A percentile compares a stretch with the other conserved stretches of the same genome.
These are phyloP conservation scores for Cynopterus brachyotis DNA, from an alignment of 2,113 vertebrate species.

Conservation along the genomic window DNA sequence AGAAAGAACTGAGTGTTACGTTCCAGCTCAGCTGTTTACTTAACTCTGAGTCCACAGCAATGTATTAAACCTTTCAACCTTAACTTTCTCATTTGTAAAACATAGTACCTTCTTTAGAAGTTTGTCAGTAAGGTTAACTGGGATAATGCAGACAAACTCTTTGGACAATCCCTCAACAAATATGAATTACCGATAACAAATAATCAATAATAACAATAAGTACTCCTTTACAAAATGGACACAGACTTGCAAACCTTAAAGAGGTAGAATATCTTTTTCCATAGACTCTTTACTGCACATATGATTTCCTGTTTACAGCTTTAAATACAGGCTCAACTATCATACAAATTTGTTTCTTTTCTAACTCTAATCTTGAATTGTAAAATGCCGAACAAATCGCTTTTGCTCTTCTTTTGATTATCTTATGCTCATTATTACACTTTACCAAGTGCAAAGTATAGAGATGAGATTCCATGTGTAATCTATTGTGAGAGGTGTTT, in stretches of 20 bases:
- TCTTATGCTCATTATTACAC: conserved; percentile 82
- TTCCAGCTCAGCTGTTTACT: not conserved
- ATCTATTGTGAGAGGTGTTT: conserved; percentile 88
- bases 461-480: conserved; percentile 84
- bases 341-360: conserved; percentile 78
- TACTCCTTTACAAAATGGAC: not conserved
- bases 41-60: not conserved
- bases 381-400: conserved; percentile 82
- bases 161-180: not conserved
- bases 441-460: conserved; percentile 82
- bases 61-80: not conserved
- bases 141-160: not conserved
- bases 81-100: not conserved
- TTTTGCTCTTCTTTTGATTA: conserved; percentile 81
- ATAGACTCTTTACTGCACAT: not conserved
- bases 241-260: not conserved
- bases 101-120: not conserved
- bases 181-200: not conserved
- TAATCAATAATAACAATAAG: not conserved
- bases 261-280: not conserved
- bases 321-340: conserved; percentile 68
- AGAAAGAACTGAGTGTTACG: not conserved
- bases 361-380: conserved; percentile 78
- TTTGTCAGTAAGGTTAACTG: not conserved
- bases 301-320: not conserved